A percentile compares a stretch with the other conserved stretches of the same genome.
Evolutionary conservation across 92 coral and sea anemone species (phyloP).

Genomic region (Scolanthus callimorphus): DNA sequence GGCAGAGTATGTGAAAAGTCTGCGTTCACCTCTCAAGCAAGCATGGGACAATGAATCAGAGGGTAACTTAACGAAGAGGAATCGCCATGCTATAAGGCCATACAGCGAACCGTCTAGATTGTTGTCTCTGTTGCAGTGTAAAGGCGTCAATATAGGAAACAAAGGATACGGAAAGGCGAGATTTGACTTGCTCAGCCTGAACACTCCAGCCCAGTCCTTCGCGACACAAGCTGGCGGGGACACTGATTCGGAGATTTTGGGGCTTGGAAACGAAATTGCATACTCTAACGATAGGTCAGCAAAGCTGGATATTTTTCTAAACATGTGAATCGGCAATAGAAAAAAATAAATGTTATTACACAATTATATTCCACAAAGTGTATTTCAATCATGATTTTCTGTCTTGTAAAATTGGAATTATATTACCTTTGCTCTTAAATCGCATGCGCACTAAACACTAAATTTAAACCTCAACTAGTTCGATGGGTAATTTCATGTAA

Average conservation of each 20-base stretch:
- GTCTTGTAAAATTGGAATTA: too few species aligned
- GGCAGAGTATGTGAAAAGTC: background rate
- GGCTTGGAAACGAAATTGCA: slow-evolving; percentile 55
- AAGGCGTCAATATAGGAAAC: background rate
- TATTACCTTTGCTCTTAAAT: too few species aligned
- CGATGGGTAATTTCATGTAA: too few species aligned
- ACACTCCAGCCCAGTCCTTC: slow-evolving; percentile 1
- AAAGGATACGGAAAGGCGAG: background rate
- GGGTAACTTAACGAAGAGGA: background rate
- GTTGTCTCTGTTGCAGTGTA: background rate
- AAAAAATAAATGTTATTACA: background rate
- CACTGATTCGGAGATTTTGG: slow-evolving; percentile 37
- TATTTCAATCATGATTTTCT: too few species aligned
- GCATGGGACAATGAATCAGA: background rate
- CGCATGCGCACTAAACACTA: too few species aligned
- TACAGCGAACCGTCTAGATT: background rate
- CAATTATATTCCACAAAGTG: background rate
- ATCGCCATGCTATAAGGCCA: background rate
- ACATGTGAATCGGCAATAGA: background rate
- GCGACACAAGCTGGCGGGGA: background rate
- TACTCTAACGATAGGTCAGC: slow-evolving; percentile 39
- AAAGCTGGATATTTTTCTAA: slow-evolving; percentile 53
- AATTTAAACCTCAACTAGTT: too few species aligned
- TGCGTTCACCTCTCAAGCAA: background rate
- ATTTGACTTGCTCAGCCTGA: background rate